Base-by-base conservation (phyloP, 2,113 vertebrate genomes). In the Rhineura floridana region DNA sequence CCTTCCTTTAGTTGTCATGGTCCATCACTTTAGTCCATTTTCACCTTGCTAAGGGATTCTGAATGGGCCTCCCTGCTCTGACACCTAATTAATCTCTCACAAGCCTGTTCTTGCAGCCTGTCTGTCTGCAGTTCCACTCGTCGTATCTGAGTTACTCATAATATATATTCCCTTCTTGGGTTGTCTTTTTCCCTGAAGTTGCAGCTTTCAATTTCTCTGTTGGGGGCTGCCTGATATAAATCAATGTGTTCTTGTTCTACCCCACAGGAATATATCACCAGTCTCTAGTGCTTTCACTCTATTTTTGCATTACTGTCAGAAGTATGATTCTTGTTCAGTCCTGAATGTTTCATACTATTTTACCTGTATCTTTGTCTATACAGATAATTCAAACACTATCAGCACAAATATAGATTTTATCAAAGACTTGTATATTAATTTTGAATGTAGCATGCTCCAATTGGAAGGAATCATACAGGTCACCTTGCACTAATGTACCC, bases 1-100 rank as follows among this genome's bases (percentile, higher is more conserved):
- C 78, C 72, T 65, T 63, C 7, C 67, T 85, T 73, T 15, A 6
- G 11, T 91, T 95, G 94, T 93, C 94, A 94, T 93, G 95, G 89
- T 94, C 93, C 91, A 89, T 95, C 95, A 94, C 95, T 95, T 95
- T 59, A 96, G 94, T 93, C 94, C 94, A 96, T 96, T 97, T 97
- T 95, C 96, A 96, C 96, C 93, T 96, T 95, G 89, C 93, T 89
- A 72, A 90, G 89, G 87, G 87, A 95, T 96, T 93, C 91, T 90
- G 93, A 93, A 93, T 88, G 83, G 96, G 50, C 65, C 88, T 94
- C 93, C 88, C 84, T 90, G 79, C 85, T 91, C 90, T 96, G 95
- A 87, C 94, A 96, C 90, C 93, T 95, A 95, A 96, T 96, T 96
- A 96, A 94, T 96, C 95, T 96, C 93, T 93, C 94, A 83, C 93